Base-by-base conservation (phyloP, 2,113 vertebrate genomes). In the Hippocampus abdominalis region DNA sequence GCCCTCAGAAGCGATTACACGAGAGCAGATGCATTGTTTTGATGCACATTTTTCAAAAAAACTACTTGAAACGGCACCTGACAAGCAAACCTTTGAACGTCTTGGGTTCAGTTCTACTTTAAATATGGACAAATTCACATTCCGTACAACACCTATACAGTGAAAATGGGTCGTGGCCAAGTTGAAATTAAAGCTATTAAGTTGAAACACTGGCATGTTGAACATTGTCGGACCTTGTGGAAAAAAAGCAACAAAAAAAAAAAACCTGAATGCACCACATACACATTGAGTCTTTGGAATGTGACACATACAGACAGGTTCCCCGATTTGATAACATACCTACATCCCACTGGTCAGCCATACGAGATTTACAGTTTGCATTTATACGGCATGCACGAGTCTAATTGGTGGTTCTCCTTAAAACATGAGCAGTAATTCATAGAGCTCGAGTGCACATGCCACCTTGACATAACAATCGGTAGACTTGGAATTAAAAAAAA, bases 281-380 rank as follows among this genome's bases (percentile, higher is more conserved):
- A 80, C 72, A 48, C n/a, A 75, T 67, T 68, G 56, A 79, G 74
- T 90, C 89, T 90, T 91, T 90, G 89, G 91, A 91, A 90, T 90
- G 87, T 88, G 82, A 85, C 69, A 86, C 83, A 84, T 71, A 20
- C 16, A 48, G 13, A 60, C 27, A 32, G 23, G 27, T 46, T 44
- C n/a, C 66, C 36, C 51, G 42, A 27, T 46, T 36, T 15, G 51
- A 13, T 66, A 32, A 49, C 46, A 25, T n/a, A 4, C 23, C 23
- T 5, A 27, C 42, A 18, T 65, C 64, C 20, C 11, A 36, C 64
- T 46, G 12, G 56, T 64, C 49, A 49, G 27, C 16, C 46, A 39
- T 20, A 68, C 11, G 79, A 65, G 18, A 66, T 76, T 59, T 64
- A 29, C 27, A 8, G 27, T 36, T 60, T 74, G 74, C 68, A 12